Evolutionary conservation across 1,140 invertebrate genomes (phyloP).

Genomic region (Lucilia cuprina): DNA sequence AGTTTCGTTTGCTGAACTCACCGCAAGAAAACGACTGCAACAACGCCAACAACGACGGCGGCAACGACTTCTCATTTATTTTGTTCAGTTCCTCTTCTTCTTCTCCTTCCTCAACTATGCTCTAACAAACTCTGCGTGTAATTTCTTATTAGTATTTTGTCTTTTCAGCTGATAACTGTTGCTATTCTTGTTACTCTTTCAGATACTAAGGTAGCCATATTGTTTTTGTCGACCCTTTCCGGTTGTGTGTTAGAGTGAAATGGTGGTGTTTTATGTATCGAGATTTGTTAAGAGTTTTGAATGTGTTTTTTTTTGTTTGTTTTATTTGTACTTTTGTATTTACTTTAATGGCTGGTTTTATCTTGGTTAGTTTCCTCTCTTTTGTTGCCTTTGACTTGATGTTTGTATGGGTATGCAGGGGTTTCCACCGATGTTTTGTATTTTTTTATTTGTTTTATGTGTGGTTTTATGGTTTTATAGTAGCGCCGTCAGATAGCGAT

Average conservation of each 20-base stretch:
- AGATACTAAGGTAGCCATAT: not conserved
- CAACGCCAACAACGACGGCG: constrained; percentile 27
- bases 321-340: not conserved
- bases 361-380: not conserved
- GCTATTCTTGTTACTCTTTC: not conserved
- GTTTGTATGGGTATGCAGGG: not conserved
- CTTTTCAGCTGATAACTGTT: not conserved
- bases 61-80: constrained; percentile 13
- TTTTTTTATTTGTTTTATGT: not conserved
- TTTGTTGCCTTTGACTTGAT: not conserved
- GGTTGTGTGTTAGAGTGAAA: not conserved
- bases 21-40: constrained; percentile 50
- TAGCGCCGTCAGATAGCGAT: not conserved
- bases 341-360: constrained; percentile 1
- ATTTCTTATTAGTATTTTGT: not conserved
- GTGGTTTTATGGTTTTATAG: constrained; percentile 15
- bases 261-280: not conserved
- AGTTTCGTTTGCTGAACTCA: constrained; percentile 54
- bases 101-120: not conserved
- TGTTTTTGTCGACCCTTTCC: not conserved
- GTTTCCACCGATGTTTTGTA: not conserved
- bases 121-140: not conserved
- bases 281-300: not conserved
- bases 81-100: not conserved
- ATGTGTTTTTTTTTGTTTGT: not conserved